A percentile compares a stretch with the other conserved stretches of the same genome.
These are phyloP conservation scores for Brachylomia viminalis DNA, from an alignment of 2,888 invertebrate genomes.

Conservation along the genomic window DNA sequence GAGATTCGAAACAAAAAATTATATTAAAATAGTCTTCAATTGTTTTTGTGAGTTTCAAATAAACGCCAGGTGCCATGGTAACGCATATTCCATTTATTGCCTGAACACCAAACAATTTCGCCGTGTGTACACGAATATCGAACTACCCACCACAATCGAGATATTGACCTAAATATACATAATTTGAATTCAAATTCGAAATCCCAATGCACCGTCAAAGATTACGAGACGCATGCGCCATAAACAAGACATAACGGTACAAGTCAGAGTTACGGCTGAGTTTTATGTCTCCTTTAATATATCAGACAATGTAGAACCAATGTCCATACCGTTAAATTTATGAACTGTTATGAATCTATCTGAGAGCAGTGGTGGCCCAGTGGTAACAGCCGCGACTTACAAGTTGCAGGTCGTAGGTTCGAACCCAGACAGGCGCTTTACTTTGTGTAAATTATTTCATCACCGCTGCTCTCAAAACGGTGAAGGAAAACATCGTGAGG, in stretches of 20 bases:
- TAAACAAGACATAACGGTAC: slow-evolving; percentile 55
- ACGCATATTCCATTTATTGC: background rate
- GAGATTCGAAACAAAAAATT: background rate
- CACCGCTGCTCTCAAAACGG: too few relatives aligned
- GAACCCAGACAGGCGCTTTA: too few relatives aligned
- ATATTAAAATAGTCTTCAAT: background rate
- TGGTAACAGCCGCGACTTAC: too few relatives aligned
- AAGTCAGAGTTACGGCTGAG: slow-evolving; percentile 32
- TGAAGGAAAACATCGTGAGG: too few relatives aligned
- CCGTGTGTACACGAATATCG: slow-evolving; percentile 3
- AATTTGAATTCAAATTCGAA: slow-evolving; percentile 41
- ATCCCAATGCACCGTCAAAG: slow-evolving; percentile 41
- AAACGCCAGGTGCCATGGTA: background rate
- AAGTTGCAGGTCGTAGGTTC: too few relatives aligned
- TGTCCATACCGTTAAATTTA: slow-evolving; percentile 45
- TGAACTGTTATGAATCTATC: slow-evolving; percentile 36
- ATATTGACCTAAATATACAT: slow-evolving; percentile 57
- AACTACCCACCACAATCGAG: slow-evolving; percentile 38
- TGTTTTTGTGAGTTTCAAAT: background rate
- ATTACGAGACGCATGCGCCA: slow-evolving; percentile 41
- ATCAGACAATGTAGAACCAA: slow-evolving; percentile 51
- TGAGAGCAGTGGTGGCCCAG: too few relatives aligned
- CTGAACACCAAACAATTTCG: slow-evolving; percentile 3
- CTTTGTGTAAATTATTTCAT: too few relatives aligned
- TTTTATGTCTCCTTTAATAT: slow-evolving; percentile 47